Evolutionary conservation across 1,140 invertebrate genomes (phyloP).

Genomic region (Hermetia illucens): DNA sequence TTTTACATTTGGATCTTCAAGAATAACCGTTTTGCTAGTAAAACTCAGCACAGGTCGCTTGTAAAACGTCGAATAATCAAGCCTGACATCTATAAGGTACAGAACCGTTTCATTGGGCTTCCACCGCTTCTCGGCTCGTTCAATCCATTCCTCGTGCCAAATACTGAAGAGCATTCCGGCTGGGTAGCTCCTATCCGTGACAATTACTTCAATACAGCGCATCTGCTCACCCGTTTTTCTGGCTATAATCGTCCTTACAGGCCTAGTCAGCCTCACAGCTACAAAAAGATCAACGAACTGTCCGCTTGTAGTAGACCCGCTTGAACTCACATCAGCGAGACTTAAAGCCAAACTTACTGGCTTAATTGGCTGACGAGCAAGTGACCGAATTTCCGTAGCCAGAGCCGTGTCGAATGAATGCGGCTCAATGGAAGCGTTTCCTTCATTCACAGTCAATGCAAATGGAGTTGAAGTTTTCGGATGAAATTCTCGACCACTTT

Average conservation of each 20-base stretch:
- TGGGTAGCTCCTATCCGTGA: slow-evolving; percentile 30
- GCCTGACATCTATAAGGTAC: slow-evolving; percentile 33
- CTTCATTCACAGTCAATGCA: slow-evolving; percentile 38
- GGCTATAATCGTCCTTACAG: slow-evolving; percentile 19
- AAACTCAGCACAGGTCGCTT: slow-evolving; percentile 19
- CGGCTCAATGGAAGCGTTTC: slow-evolving; percentile 32
- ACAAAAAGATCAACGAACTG: slow-evolving; percentile 28
- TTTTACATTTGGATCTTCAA: slow-evolving; percentile 27
- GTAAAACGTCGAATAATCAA: slow-evolving; percentile 27
- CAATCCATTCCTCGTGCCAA: slow-evolving; percentile 33
- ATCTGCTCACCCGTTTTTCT: slow-evolving; percentile 15
- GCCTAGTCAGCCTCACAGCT: slow-evolving; percentile 21
- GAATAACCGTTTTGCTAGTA: slow-evolving; percentile 27
- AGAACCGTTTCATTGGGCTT: slow-evolving; percentile 30
- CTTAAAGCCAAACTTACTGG: slow-evolving; percentile 23
- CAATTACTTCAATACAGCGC: slow-evolving; percentile 30
- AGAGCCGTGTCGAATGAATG: slow-evolving; percentile 22
- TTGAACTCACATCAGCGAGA: slow-evolving; percentile 27
- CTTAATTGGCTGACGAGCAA: slow-evolving; percentile 35
- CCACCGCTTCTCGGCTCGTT: slow-evolving; percentile 23
- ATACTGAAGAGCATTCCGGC: slow-evolving; percentile 27
- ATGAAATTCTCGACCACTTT: slow-evolving; percentile 26
- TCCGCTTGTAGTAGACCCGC: slow-evolving; percentile 2
- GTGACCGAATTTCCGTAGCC: slow-evolving; percentile 11
- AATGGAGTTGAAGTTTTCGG: slow-evolving; percentile 36